phyloP scores from a whole-genome alignment of 2,113 vertebrate genomes.

The Stercorarius parasiticus region DNA sequence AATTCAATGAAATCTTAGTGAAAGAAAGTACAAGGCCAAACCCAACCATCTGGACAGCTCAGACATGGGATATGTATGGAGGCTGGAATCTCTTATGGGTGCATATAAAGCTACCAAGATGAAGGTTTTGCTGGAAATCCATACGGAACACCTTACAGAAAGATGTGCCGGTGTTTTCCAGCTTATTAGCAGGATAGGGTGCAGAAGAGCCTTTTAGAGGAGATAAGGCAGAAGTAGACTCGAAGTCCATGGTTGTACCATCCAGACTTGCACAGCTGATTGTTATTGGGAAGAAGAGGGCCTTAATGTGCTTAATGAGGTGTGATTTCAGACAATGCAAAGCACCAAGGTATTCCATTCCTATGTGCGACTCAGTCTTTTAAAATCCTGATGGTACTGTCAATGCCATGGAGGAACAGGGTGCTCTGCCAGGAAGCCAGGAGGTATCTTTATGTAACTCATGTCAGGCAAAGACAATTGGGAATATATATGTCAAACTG shows the following conservation, averaged over 20 bases:
- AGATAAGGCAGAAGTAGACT: background rate
- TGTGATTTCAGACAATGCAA: background rate
- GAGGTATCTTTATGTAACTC: background rate
- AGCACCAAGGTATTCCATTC: background rate
- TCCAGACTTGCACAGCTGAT: rapidly evolving
- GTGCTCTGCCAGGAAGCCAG: background rate
- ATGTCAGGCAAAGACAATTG: background rate
- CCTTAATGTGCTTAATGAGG: background rate
- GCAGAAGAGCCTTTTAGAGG: background rate
- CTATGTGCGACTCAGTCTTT: rapidly evolving
- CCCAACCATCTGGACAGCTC: background rate
- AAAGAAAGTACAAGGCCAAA: background rate
- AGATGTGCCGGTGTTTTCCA: background rate
- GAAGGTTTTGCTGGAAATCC: background rate
- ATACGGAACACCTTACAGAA: background rate
- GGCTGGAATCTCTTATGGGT: rapidly evolving
- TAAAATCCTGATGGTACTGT: background rate
- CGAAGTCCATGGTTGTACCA: rapidly evolving
- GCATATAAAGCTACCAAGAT: background rate
- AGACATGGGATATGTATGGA: rapidly evolving
- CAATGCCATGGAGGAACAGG: background rate
- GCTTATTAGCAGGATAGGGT: background rate
- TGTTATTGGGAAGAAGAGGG: background rate
- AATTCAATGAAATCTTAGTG: background rate
- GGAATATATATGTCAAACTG: background rate